Percentiles rank a stretch among this genome's conserved stretches.
Conservation (phyloP, 2,113 vertebrate species). For the Eolophus roseicapilla region DNA sequence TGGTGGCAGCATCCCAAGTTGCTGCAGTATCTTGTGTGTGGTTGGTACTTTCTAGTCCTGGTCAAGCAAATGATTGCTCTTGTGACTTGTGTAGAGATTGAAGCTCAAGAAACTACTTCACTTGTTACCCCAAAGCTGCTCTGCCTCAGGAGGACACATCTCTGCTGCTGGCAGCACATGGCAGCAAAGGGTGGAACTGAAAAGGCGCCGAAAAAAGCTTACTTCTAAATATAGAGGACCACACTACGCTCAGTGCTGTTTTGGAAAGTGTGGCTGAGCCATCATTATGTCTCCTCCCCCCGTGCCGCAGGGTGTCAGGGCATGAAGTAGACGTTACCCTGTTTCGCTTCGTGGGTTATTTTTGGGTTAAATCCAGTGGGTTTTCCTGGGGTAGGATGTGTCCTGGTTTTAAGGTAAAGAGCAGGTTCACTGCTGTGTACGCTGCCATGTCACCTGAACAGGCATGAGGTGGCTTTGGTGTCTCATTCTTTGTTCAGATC, state of each 20-base stretch:
- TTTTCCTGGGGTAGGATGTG: slow-evolving; percentile 1
- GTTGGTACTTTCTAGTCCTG: not conserved
- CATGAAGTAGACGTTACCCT: not conserved
- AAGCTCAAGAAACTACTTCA: rapidly evolving
- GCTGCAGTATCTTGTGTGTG: not conserved
- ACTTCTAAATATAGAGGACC: not conserved
- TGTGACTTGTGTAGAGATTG: rapidly evolving
- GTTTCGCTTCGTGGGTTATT: not conserved
- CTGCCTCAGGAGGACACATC: rapidly evolving
- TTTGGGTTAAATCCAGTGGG: not conserved
- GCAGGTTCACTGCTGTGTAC: not conserved
- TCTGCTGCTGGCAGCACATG: not conserved
- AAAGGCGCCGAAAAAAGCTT: not conserved
- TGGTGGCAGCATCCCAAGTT: not conserved
- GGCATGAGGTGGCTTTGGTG: not conserved
- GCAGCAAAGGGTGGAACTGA: not conserved
- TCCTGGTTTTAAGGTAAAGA: slow-evolving; percentile 26
- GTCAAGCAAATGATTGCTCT: rapidly evolving
- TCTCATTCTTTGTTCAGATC: too few relatives aligned
- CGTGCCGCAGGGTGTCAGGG: not conserved
- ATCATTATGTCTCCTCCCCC: not conserved
- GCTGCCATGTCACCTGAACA: not conserved
- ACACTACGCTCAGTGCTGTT: not conserved
- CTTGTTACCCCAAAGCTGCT: not conserved
- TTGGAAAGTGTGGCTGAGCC: slow-evolving; percentile 45